Evolutionary conservation across 2,888 invertebrate genomes (phyloP).

Genomic region (Bursaphelenchus okinawaensis): DNA sequence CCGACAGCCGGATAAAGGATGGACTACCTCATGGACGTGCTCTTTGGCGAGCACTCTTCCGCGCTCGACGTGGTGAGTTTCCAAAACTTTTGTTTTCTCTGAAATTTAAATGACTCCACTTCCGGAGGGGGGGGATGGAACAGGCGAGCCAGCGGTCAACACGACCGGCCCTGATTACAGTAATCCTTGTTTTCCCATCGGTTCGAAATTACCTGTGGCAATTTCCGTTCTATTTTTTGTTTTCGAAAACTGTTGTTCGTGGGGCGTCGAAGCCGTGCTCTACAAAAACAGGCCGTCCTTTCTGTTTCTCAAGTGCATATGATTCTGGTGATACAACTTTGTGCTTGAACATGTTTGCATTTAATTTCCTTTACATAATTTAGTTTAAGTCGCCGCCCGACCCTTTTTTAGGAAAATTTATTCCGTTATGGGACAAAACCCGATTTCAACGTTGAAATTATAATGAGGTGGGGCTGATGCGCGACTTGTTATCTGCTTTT

Average conservation of each 20-base stretch:
- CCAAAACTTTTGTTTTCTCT: background rate
- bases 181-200: background rate
- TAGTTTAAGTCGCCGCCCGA: too few species aligned
- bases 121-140: background rate
- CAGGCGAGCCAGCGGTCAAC: background rate
- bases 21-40: background rate
- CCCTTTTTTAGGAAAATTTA: too few species aligned
- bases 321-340: too few species aligned
- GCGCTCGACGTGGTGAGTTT: conserved; percentile 5
- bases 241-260: too few species aligned
- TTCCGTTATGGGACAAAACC: too few species aligned
- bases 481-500: background rate
- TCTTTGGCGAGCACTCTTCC: conserved; percentile 7
- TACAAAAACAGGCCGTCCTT: background rate
- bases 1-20: background rate
- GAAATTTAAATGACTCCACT: conserved; percentile 1
- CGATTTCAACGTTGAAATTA: too few species aligned
- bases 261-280: background rate
- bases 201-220: background rate
- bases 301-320: too few species aligned
- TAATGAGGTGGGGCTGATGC: background rate
- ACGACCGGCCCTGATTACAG: background rate
- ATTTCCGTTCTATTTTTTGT: background rate
- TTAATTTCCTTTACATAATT: too few species aligned
- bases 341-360: too few species aligned